phyloP scores from a whole-genome alignment of 2,797 vertebrate species.

The Synaphobranchus kaupii region DNA sequence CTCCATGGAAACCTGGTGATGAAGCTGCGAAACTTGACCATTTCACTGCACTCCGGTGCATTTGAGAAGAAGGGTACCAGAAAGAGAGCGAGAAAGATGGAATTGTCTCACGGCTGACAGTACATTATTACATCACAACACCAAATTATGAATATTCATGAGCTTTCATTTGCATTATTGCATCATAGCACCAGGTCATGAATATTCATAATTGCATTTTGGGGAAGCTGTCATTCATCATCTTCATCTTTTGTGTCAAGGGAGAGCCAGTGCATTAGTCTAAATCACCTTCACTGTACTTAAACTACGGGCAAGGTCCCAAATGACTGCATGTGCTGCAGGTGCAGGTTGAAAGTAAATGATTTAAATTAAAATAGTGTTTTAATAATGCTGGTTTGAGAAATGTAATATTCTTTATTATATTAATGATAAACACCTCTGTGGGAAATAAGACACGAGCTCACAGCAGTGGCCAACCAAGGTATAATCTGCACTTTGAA shows the following conservation, averaged over 20 bases:
- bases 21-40: constrained; percentile 63
- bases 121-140: constrained; percentile 47
- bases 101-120: constrained; percentile 33
- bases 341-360: neutral
- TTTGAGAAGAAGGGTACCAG: constrained; percentile 37
- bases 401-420: constrained; percentile 11
- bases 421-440: neutral
- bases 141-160: constrained; percentile 56
- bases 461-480: neutral
- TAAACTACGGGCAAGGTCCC: neutral
- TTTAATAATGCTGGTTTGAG: constrained; percentile 1
- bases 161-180: constrained; percentile 37
- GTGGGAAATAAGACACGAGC: neutral
- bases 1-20: constrained; percentile 70
- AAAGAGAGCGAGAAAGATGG: constrained; percentile 26
- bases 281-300: constrained; percentile 8
- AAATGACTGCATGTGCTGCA: neutral
- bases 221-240: constrained; percentile 44
- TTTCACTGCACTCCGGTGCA: constrained; percentile 41
- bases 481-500: neutral
- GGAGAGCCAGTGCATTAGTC: neutral
- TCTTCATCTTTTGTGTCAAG: constrained; percentile 25
- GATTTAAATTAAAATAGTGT: constrained; percentile 1
- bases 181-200: constrained; percentile 43
- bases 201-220: constrained; percentile 52